Base-by-base conservation (phyloP, 2,888 invertebrate genomes). In the Craniophora ligustri region DNA sequence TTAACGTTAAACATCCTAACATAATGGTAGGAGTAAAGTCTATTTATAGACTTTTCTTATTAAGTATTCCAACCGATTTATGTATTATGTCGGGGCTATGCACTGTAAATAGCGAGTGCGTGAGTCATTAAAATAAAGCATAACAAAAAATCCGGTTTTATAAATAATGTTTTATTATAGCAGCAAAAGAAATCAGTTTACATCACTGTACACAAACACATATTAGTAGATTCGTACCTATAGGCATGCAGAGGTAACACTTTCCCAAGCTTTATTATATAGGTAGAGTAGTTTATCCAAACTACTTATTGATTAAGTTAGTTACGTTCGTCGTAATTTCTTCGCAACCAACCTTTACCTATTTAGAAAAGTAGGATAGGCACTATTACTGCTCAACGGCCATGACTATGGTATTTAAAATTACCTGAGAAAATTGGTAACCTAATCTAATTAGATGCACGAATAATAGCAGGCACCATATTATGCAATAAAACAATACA, bases 291-390 rank as follows among this genome's bases (percentile, higher is more conserved):
- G 34, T 23, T 47, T 49, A 58, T 31, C 39, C 44, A 50, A 66
- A 66, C 56, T 69, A 70, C 55, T 62, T 40, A 58, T 59, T 42
- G 67, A 69, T 53, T 50, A 36, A 48, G 47, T 32, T 57, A 5
- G 31, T 49, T 32, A 49, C 32, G n/a, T 30, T 21, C 15, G 7
- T 48, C 16, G 11, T 19, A 54, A 49, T 50, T 63, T 39, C 35
- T 21, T 21, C 23, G 19, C 32, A 42, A 18, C 3, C 23, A 10
- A 10, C 0, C 1, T 23, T n/a, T 23, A 23, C 3, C 10, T 23
- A 23, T 23, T n/a, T n/a, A n/a, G n/a, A n/a, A n/a, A n/a, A n/a
- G n/a, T n/a, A n/a, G n/a, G n/a, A n/a, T n/a, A n/a, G n/a, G n/a
- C n/a, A n/a, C n/a, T n/a, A n/a, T n/a, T 23, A 23, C 21, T 2